These are phyloP conservation scores for Phorcus lineatus DNA, from an alignment of 2,888 invertebrate genomes.

Conservation along the genomic window DNA sequence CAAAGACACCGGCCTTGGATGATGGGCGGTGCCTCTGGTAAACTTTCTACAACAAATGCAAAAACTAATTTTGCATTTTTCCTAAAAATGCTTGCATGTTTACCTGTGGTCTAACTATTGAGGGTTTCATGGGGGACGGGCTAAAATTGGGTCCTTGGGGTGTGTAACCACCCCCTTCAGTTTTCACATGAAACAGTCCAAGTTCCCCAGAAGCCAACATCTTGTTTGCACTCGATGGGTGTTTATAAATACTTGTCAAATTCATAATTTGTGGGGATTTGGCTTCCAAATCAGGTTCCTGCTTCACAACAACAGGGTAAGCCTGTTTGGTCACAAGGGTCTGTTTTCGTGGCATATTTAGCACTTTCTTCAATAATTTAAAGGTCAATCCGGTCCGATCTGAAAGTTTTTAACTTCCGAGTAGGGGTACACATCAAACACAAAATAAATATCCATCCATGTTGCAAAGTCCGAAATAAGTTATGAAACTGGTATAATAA, in stretches of 20 bases:
- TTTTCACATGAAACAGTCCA: conserved; percentile 24
- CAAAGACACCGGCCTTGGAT: background rate
- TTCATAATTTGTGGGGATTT: conserved; percentile 59
- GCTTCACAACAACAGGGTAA: conserved; percentile 57
- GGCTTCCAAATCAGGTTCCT: conserved; percentile 52
- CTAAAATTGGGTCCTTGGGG: conserved; percentile 44
- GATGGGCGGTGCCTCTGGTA: conserved; percentile 23
- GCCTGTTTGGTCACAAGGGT: conserved; percentile 51
- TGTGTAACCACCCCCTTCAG: conserved; percentile 44
- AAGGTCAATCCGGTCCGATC: conserved; percentile 14
- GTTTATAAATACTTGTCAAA: conserved; percentile 59
- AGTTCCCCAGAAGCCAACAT: conserved; percentile 12
- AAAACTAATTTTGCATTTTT: background rate
- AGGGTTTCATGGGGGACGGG: conserved; percentile 46
- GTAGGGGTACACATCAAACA: conserved; percentile 14
- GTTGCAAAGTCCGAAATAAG: conserved; percentile 18
- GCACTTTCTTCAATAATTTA: background rate
- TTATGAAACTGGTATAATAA: background rate
- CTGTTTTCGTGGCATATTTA: conserved; percentile 61
- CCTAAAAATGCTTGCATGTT: background rate
- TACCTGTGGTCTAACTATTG: conserved; percentile 61
- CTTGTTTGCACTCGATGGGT: conserved; percentile 42
- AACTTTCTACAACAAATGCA: conserved; percentile 17
- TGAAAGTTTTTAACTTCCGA: background rate
- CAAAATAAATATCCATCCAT: conserved; percentile 23